Conservation (phyloP, 2,888 invertebrate genomes). For the Orchesella flavescens region DNA sequence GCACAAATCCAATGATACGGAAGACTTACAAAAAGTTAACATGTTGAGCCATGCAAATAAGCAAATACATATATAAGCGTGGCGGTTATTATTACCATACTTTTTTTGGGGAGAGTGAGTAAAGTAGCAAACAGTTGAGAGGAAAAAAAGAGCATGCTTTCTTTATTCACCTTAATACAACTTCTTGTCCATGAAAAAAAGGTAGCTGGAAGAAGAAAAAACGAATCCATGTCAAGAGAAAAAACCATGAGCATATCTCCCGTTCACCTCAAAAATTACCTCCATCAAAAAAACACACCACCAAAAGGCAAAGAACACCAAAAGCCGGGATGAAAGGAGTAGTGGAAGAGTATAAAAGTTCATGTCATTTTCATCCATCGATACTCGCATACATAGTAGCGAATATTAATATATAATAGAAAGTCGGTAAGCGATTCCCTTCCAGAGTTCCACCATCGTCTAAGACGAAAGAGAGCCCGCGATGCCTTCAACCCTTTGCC, state of each 20-base stretch:
- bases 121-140: conserved; percentile 2
- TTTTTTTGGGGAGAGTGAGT: neutral
- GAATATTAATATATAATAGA: neutral
- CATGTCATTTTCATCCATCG: conserved; percentile 12
- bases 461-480: no score
- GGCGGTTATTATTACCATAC: neutral
- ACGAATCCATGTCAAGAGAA: conserved; percentile 1
- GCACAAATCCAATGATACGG: conserved; percentile 30
- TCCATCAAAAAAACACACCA: neutral
- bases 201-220: conserved; percentile 3
- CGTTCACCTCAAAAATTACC: conserved; percentile 12
- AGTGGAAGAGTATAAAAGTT: neutral
- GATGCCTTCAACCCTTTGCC: neutral
- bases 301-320: neutral
- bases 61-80: neutral
- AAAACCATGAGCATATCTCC: conserved; percentile 6
- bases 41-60: conserved; percentile 58
- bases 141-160: no score
- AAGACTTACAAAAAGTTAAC: conserved; percentile 47
- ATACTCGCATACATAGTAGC: neutral
- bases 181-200: neutral
- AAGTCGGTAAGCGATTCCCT: no score
- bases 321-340: neutral
- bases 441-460: no score
- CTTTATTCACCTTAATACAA: no score